These are phyloP conservation scores for Paedocypris sp. DNA, from an alignment of 2,113 vertebrate genomes.

Conservation along the genomic window DNA sequence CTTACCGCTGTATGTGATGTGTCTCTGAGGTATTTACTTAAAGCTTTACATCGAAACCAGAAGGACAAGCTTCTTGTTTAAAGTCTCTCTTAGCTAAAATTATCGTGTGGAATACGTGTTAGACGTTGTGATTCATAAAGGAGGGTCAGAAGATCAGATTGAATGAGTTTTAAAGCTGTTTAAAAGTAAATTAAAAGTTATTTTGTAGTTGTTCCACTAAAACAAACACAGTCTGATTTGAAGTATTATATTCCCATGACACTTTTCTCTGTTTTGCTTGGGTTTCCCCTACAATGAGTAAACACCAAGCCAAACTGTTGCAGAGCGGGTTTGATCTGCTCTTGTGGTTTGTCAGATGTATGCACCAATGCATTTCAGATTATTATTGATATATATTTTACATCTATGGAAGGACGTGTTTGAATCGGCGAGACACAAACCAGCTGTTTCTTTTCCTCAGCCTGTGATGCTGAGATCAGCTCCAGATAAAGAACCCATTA, in stretches of 20 bases:
- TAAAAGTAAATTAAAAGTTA: conserved; percentile 35
- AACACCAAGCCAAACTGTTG: not conserved
- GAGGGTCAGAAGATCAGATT: not conserved
- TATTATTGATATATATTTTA: not conserved
- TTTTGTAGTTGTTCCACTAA: conserved; percentile 41
- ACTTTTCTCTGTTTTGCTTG: conserved; percentile 24
- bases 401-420: too few species aligned
- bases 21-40: not conserved
- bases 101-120: not conserved
- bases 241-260: conserved; percentile 29
- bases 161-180: conserved; percentile 13
- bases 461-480: too few species aligned
- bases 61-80: not conserved
- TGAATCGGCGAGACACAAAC: too few species aligned
- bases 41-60: not conserved
- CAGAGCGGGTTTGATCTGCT: not conserved
- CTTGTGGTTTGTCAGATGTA: not conserved
- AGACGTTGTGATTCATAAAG: not conserved
- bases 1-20: not conserved
- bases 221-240: conserved; percentile 46
- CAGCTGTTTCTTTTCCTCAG: too few species aligned
- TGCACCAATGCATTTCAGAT: not conserved
- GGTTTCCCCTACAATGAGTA: conserved; percentile 3
- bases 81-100: not conserved
- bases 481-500: too few species aligned